Percentiles rank a stretch among this genome's conserved stretches.
phyloP scores from a whole-genome alignment of 1,140 invertebrate genomes.

The Belonocnema kinseyi region DNA sequence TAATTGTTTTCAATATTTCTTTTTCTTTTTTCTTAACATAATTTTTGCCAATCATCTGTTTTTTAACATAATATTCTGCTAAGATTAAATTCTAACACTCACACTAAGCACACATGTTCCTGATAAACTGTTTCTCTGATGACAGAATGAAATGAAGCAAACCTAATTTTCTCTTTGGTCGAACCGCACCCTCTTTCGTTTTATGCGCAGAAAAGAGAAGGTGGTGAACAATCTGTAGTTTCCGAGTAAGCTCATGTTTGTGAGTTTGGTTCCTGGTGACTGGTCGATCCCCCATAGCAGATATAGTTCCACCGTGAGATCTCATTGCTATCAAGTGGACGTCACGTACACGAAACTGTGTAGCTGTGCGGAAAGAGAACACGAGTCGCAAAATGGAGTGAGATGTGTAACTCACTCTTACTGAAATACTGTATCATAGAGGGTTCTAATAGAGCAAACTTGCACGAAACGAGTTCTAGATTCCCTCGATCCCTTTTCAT shows the following conservation, averaged over 20 bases:
- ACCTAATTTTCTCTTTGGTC: conserved; percentile 31
- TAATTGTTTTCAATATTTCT: too few species aligned
- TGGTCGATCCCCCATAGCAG: conserved; percentile 9
- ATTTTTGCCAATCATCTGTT: too few species aligned
- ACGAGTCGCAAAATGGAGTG: conserved; percentile 4
- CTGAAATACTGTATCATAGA: background rate
- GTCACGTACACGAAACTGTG: background rate
- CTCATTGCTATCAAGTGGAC: conserved; percentile 23
- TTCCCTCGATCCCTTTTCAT: background rate
- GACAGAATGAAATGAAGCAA: conserved; percentile 20
- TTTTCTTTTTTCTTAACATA: too few species aligned
- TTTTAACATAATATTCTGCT: too few species aligned
- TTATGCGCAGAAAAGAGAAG: conserved; percentile 18
- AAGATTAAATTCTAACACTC: background rate
- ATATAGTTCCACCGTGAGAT: conserved; percentile 22
- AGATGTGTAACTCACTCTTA: background rate
- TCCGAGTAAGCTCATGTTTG: conserved; percentile 30
- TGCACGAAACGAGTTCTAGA: conserved; percentile 6
- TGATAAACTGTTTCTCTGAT: conserved; percentile 6
- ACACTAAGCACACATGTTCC: background rate
- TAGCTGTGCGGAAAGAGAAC: conserved; percentile 4
- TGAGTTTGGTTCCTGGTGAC: conserved; percentile 17
- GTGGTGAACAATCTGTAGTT: conserved; percentile 29
- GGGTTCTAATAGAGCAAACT: conserved; percentile 25
- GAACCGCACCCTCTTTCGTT: conserved; percentile 25